Evolutionary conservation across 2,113 vertebrate genomes (phyloP), one percentile per base, ranked within the genome.

Genomic region (Colinus virginianus): DNA sequence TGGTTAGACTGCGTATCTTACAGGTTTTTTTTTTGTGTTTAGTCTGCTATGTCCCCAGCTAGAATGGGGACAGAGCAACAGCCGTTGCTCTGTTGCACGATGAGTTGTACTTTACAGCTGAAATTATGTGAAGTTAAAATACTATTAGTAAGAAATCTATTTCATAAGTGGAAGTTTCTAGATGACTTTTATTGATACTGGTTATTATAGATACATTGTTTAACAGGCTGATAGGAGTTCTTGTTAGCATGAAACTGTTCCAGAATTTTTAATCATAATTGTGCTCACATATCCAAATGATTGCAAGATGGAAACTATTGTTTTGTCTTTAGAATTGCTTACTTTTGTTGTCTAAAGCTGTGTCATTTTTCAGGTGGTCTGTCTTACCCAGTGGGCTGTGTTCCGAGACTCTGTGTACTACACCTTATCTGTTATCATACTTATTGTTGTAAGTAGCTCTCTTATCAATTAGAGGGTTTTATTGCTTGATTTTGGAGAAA

Each of bases 391-490:
- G 98, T 99, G 99, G 99, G 98, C 99, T 1, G 98, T 99, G 88
- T 99, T 98, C 96, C 98, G 99, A 53, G 99, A 99, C 94, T 99
- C 99, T 18, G 95, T 98, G 79, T 99, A 99, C 96, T 99, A 99
- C 97, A 99, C 97, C 0, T 81, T 99, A 62, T 98, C 99, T 22
- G 98, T 99, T 67, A 5, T 99, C 4, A 81, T 99, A 49, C 98
- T 99, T 88, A 99, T 99, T 48, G 98, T 97, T 76, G 99, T 99
- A 97, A 99, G 99, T 98, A 56, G 62, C 30, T 76, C 16, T 59
- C 15, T 62, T 90, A 40, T 4, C 38, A 42, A 38, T 70, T 56
- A 7, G 21, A 20, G 16, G 71, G 19, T 68, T 90, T 84, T 7
- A 25, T 59, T 55, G 21, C 71, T 89, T 72, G 34, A 76, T 78